Evolutionary conservation across 2,113 vertebrate species (phyloP), one percentile per base, ranked within the genome.

Genomic region (Ascaphus truei): DNA sequence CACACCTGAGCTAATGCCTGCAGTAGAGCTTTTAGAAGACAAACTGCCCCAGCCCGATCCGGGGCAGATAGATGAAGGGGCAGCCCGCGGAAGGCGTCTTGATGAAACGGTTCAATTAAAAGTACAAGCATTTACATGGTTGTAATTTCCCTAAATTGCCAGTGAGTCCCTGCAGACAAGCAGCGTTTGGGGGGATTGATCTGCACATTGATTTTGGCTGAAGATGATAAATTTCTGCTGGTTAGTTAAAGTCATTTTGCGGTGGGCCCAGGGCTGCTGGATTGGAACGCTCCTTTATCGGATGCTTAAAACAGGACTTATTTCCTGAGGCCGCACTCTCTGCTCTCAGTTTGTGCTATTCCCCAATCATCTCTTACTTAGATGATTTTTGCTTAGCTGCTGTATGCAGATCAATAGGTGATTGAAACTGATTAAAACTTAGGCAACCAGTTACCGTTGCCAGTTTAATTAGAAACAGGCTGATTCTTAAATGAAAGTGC

Each of bases 201-300:
- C 92, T 91, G 87, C 81, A 84, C 88, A 93, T 92, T 86, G 91
- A 92, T 92, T 92, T 91, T 92, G 90, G 91, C 91, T 91, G 90
- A 92, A 93, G 90, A 91, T 93, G 92, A 93, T 93, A 93, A 92
- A 93, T 93, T 93, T 91, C 91, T 92, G 91, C 92, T 93, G 92
- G 92, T 93, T 93, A 93, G 91, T 93, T 93, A 92, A 92, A 93
- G 91, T 93, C 91, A 93, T 93, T 93, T 92, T 91, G 92, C 87
- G 89, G 88, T 85, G 89, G 92, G 91, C 91, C 91, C 90, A 90
- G 88, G 89, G 76, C 85, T 85, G 86, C 83, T 43, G 85, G 86
- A 89, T 87, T 88, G 92, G 91, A 93, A 88, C 89, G 90, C 90
- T 91, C 89, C 90, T 93, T 92, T 92, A 91, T 90, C 89, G 89